These are phyloP conservation scores for Daktulosphaira vitifoliae DNA, from an alignment of 1,140 invertebrate genomes.

Conservation along the genomic window DNA sequence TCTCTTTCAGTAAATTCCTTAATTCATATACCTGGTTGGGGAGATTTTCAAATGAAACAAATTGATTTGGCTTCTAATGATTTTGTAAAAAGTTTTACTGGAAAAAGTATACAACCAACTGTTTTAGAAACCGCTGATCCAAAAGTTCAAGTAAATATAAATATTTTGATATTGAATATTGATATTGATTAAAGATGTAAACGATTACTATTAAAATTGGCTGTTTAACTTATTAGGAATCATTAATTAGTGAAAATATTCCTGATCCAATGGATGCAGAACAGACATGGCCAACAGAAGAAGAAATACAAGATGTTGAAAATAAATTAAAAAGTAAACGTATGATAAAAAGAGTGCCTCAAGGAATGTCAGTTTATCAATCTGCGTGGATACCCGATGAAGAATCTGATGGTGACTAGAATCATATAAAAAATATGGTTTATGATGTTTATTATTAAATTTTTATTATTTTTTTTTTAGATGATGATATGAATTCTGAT, in stretches of 20 bases:
- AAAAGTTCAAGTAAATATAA: constrained; percentile 48
- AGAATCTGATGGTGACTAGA: constrained; percentile 47
- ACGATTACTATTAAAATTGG: background rate
- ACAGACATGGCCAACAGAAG: constrained; percentile 91
- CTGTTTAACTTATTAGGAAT: constrained; percentile 51
- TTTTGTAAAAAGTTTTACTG: constrained; percentile 37
- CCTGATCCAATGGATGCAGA: constrained; percentile 89
- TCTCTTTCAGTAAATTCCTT: constrained; percentile 77
- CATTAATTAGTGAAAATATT: constrained; percentile 67
- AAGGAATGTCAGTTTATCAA: constrained; percentile 93
- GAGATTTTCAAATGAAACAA: constrained; percentile 81
- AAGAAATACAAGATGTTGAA: constrained; percentile 70
- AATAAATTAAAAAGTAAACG: constrained; percentile 49
- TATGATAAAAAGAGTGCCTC: constrained; percentile 72
- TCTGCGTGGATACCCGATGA: constrained; percentile 87
- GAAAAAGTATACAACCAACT: constrained; percentile 39
- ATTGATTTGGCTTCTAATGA: constrained; percentile 70
- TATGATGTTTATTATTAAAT: constrained; percentile 7
- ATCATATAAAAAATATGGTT: constrained; percentile 2
- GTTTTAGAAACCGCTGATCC: constrained; percentile 60
- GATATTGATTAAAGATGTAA: background rate
- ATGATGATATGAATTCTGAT: background rate
- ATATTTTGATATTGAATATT: too few species aligned
- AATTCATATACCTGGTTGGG: constrained; percentile 81
- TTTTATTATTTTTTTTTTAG: background rate